Evolutionary conservation across 1,140 invertebrate genomes (phyloP).

Genomic region (Anagrus nilaparvatae): DNA sequence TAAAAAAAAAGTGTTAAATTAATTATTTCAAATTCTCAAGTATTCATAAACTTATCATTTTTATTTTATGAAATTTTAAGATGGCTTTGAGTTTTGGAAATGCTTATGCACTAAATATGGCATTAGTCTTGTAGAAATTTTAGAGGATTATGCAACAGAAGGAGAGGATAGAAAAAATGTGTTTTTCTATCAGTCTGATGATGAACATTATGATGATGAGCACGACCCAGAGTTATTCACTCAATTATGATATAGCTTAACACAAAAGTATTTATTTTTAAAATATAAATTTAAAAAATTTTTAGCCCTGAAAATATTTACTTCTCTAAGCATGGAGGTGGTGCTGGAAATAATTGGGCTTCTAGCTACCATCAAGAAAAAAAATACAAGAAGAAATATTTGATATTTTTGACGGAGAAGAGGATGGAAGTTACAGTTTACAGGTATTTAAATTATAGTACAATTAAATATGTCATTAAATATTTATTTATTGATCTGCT

Average conservation of each 20-base stretch:
- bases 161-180: constrained; percentile 93
- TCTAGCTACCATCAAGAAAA: constrained; percentile 90
- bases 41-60: neutral
- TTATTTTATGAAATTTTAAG: constrained; percentile 45
- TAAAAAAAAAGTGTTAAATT: constrained; percentile 65
- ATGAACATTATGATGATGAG: constrained; percentile 96
- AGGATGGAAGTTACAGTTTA: constrained; percentile 95
- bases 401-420: constrained; percentile 97
- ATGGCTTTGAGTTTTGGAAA: constrained; percentile 99
- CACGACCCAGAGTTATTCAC: constrained; percentile 96
- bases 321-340: constrained; percentile 93
- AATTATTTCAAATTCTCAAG: constrained; percentile 11
- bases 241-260: constrained; percentile 92
- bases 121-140: constrained; percentile 90
- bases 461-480: constrained; percentile 1
- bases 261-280: constrained; percentile 59
- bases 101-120: constrained; percentile 96
- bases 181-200: constrained; percentile 98
- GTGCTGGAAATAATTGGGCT: constrained; percentile 99
- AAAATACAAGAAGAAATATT: constrained; percentile 93
- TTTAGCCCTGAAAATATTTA: constrained; percentile 87
- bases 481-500: neutral
- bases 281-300: neutral
- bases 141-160: constrained; percentile 89
- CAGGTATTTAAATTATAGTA: constrained; percentile 50